phyloP scores from a whole-genome alignment of 2,113 vertebrate genomes.

The Corythornis vintsioides region DNA sequence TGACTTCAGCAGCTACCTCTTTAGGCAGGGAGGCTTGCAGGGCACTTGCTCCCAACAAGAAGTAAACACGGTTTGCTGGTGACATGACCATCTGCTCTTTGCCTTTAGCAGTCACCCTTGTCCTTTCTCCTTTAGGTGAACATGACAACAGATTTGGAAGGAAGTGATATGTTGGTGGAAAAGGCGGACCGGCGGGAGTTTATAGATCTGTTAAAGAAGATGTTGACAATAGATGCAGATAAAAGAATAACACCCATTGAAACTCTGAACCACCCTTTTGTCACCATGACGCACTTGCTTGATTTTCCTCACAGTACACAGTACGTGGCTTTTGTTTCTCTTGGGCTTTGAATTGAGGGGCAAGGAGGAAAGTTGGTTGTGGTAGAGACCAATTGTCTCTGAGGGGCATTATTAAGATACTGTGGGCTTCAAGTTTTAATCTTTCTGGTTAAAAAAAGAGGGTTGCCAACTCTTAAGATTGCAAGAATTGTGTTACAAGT shows the following conservation, averaged over 20 bases:
- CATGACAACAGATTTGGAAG: constrained; percentile 94
- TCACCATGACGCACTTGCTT: constrained; percentile 95
- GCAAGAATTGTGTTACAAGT: constrained; percentile 28
- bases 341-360: neutral
- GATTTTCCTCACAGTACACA: constrained; percentile 98
- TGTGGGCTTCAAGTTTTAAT: neutral
- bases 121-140: constrained; percentile 85
- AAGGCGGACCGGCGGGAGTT: constrained; percentile 97
- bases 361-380: neutral
- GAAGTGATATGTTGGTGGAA: constrained; percentile 96
- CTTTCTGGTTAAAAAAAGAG: neutral
- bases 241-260: constrained; percentile 98
- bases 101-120: neutral
- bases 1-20: neutral
- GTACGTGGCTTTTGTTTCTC: constrained; percentile 72
- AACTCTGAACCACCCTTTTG: constrained; percentile 97
- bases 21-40: neutral
- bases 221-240: constrained; percentile 98
- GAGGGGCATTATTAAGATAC: neutral
- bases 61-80: neutral
- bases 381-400: neutral
- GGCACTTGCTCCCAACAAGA: neutral
- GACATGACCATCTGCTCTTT: constrained; percentile 13
- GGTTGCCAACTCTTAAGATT: neutral
- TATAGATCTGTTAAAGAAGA: constrained; percentile 97